Evolutionary conservation across 35 echinoderm and acorn worm species (phyloP).

Genomic region (Amphiura filiformis): DNA sequence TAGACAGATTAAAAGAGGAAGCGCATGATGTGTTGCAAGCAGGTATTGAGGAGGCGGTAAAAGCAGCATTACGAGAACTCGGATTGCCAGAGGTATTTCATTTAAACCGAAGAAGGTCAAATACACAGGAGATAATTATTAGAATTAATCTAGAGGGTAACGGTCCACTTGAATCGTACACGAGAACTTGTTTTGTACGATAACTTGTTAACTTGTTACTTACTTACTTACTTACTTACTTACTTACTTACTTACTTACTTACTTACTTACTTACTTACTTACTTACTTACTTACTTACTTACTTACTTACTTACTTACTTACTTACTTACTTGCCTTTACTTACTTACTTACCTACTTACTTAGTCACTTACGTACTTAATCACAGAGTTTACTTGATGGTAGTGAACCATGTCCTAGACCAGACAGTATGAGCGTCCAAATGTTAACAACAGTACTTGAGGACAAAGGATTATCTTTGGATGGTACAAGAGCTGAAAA

Average conservation of each 20-base stretch:
- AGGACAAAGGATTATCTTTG: background rate
- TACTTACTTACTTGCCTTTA: background rate
- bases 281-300: background rate
- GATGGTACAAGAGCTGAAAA: background rate
- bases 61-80: background rate
- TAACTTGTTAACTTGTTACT: background rate
- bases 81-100: constrained; percentile 12
- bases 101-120: background rate
- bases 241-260: background rate
- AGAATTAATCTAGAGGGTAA: background rate
- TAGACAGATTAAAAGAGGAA: background rate
- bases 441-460: background rate
- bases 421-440: background rate
- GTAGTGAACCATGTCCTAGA: constrained; percentile 17
- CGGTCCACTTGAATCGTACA: background rate
- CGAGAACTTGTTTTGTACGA: background rate
- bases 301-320: background rate
- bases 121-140: background rate
- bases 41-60: background rate
- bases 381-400: background rate
- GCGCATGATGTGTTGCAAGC: background rate
- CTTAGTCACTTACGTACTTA: background rate
- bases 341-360: background rate
- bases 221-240: background rate
- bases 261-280: background rate